Evolutionary conservation across 2,797 vertebrate genomes (phyloP).

Genomic region (Octomys mimax): DNA sequence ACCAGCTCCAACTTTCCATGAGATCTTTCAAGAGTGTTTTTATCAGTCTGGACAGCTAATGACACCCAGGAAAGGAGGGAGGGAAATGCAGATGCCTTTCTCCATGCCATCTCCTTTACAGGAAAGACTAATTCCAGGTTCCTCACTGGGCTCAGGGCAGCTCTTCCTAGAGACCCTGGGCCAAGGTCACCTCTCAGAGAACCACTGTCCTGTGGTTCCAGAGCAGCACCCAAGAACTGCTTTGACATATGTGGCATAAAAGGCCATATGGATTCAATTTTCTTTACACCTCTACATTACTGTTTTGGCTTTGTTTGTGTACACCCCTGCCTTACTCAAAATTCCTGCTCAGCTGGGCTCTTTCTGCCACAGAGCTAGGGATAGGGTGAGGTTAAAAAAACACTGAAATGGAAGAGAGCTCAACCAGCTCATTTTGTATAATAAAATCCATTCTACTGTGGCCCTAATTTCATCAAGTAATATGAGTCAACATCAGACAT

Average conservation of each 20-base stretch:
- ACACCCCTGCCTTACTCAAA: conserved; percentile 77
- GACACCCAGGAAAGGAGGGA: background rate
- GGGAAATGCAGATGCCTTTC: background rate
- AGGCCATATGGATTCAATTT: conserved; percentile 88
- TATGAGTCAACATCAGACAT: conserved; percentile 88
- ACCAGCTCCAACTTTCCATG: conserved; percentile 13
- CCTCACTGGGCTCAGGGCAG: background rate
- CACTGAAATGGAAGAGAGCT: conserved; percentile 84
- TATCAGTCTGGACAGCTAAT: background rate
- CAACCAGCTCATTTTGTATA: conserved; percentile 84
- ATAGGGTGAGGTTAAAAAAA: conserved; percentile 85
- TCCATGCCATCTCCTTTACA: background rate
- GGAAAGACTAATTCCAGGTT: background rate
- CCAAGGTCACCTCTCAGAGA: conserved; percentile 60
- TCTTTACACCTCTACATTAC: conserved; percentile 57
- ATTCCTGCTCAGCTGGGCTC: conserved; percentile 72
- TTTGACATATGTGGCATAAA: conserved; percentile 84
- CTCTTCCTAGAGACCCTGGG: background rate
- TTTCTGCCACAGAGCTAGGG: conserved; percentile 76
- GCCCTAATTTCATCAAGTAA: conserved; percentile 90
- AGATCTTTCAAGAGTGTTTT: background rate
- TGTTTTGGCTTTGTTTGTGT: conserved; percentile 86
- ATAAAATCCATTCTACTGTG: conserved; percentile 88
- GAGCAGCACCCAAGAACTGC: conserved; percentile 71
- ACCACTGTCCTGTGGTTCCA: conserved; percentile 24